Evolutionary conservation across 2,888 invertebrate genomes (phyloP), one percentile per base, ranked within the genome.

Genomic region (Andrena bicolor): DNA sequence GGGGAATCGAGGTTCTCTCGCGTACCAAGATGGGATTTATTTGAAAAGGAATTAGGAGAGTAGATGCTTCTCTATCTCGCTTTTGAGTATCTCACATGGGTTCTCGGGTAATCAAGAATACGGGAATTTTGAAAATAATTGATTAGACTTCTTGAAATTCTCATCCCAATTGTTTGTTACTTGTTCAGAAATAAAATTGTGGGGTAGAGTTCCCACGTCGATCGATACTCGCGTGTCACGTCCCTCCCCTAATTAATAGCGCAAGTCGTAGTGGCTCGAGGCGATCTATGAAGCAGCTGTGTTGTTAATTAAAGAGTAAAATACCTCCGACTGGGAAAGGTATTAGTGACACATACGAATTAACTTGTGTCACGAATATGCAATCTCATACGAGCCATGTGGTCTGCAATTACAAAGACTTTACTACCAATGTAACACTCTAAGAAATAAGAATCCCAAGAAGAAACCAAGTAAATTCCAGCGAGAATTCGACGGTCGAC

Each of bases 141-240:
- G 16, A 41, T 41, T 8, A 10, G 23, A 4, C 1, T 16, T n/a
- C 4, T 16, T 16, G 1, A 28, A 28, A 16, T 48, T 16, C 8
- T 3, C 16, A 7, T n/a, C n/a, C 7, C 0, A 64, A 28, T 7
- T 0, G 10, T 32, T 23, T 3, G 16, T 30, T 2, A 13, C 10
- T 58, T 1, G 26, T 10, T 30, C n/a, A 2, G 5, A 16, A 16
- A 28, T 3, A n/a, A 7, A 28, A 20, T n/a, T 5, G 1, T 4
- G 23, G 30, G 16, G 5, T 3, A 48, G 10, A 56, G 49, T 56
- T 49, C 16, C 49, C 10, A 13, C 5, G 30, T 70, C 58, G 60
- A 76, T 76, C 30, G 35, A 51, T 65, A 60, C 23, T 79, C 63
- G 69, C 77, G 60, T 65, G 64, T 7, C 13, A 13, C 8, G 41